phyloP scores from a whole-genome alignment of 2,797 vertebrate genomes.

The Aphelocoma californica region DNA sequence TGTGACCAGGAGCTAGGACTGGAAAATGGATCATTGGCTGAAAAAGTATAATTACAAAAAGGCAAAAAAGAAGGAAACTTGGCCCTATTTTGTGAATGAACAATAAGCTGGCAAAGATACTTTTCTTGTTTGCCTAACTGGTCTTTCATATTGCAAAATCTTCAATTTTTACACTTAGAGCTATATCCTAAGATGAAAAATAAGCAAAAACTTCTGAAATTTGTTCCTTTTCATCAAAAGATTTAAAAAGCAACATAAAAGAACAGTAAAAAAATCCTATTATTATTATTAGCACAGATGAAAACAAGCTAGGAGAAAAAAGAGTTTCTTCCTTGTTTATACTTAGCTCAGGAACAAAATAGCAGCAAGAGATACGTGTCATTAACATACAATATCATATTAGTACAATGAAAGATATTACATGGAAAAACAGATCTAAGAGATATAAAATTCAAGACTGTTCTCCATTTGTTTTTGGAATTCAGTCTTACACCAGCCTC shows the following conservation, averaged over 20 bases:
- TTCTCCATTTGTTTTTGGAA: neutral
- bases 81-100: neutral
- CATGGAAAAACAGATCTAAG: neutral
- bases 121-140: neutral
- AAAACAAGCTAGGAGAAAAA: neutral
- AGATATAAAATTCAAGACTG: neutral
- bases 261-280: neutral
- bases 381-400: neutral
- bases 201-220: neutral
- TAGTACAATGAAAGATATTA: neutral
- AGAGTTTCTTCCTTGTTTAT: neutral
- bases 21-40: neutral
- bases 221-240: neutral
- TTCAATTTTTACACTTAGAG: neutral
- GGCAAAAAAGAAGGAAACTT: neutral
- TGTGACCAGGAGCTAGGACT: neutral
- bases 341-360: neutral
- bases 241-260: neutral
- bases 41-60: neutral
- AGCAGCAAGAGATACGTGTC: neutral
- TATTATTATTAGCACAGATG: neutral
- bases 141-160: neutral
- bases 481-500: neutral
- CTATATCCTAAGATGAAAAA: neutral
- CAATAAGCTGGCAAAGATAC: conserved; percentile 17